A percentile compares a stretch with the other conserved stretches of the same genome.
These are phyloP conservation scores for Ciona savignyi DNA, from an alignment of 23 tunicate species.

Conservation along the genomic window DNA sequence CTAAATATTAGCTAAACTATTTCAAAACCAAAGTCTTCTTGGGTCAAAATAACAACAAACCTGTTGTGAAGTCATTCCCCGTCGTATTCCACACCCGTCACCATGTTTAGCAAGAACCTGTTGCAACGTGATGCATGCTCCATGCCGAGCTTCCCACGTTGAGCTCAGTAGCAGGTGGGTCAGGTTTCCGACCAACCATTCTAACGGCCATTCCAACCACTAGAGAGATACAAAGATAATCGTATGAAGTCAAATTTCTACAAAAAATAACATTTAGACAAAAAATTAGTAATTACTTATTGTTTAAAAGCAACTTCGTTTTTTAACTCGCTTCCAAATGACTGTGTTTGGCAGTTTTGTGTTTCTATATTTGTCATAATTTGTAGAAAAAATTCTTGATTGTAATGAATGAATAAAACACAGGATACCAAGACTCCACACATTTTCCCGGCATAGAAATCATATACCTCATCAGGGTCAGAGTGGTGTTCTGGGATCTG, in stretches of 20 bases:
- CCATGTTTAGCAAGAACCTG: conserved; percentile 69
- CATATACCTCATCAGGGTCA: background rate
- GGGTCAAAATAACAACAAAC: background rate
- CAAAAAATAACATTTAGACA: too few species aligned
- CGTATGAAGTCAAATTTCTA: too few species aligned
- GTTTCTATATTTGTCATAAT: too few species aligned
- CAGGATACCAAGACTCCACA: too few species aligned
- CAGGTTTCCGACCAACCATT: conserved; percentile 73
- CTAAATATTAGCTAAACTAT: background rate
- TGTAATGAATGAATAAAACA: too few species aligned
- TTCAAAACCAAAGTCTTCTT: background rate
- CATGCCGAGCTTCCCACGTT: conserved; percentile 90
- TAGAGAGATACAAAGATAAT: conserved; percentile 13
- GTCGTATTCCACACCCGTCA: conserved; percentile 37
- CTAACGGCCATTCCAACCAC: conserved; percentile 91
- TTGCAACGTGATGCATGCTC: conserved; percentile 73
- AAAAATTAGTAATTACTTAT: too few species aligned
- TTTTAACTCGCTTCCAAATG: too few species aligned
- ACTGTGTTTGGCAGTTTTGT: too few species aligned
- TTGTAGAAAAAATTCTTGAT: too few species aligned
- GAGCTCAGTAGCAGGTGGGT: conserved; percentile 46
- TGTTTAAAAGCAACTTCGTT: too few species aligned
- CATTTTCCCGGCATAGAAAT: too few species aligned
- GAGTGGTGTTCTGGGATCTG: background rate
- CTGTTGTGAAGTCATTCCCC: conserved; percentile 12